These are phyloP conservation scores for Antheraea pernyi DNA, from an alignment of 1,140 invertebrate species.

Conservation along the genomic window DNA sequence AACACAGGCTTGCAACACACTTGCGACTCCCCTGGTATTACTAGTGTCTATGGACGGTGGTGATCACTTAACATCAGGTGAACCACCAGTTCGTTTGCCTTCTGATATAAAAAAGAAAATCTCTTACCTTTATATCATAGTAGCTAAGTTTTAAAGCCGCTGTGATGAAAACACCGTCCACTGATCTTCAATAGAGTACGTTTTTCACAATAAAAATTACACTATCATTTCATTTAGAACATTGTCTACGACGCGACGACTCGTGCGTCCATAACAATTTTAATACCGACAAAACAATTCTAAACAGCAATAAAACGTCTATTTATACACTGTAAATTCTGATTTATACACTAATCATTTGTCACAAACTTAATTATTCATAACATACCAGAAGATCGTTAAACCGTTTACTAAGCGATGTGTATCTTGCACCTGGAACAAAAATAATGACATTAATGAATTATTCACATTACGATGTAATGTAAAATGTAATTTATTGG, in stretches of 20 bases:
- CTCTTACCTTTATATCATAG: conserved; percentile 48
- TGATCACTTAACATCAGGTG: too few relatives aligned
- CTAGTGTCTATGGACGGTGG: too few relatives aligned
- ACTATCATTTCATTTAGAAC: conserved; percentile 20
- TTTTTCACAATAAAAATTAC: conserved; percentile 22
- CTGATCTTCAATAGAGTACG: conserved; percentile 17
- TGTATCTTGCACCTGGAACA: not conserved
- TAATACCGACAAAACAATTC: conserved; percentile 7
- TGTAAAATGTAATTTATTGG: too few relatives aligned
- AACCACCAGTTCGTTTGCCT: too few relatives aligned
- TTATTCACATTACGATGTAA: too few relatives aligned
- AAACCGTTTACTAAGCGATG: not conserved
- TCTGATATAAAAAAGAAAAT: too few relatives aligned
- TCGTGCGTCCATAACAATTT: conserved; percentile 9
- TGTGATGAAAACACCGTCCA: conserved; percentile 28
- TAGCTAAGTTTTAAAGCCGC: conserved; percentile 28
- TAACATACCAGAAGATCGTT: not conserved
- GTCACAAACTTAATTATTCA: not conserved
- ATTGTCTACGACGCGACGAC: not conserved
- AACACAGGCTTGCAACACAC: too few relatives aligned
- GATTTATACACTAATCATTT: not conserved
- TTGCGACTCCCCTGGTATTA: too few relatives aligned
- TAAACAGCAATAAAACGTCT: not conserved
- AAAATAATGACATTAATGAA: not conserved
- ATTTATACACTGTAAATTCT: not conserved